Evolutionary conservation across 2,113 vertebrate genomes (phyloP).

Genomic region (Phainopepla nitens): DNA sequence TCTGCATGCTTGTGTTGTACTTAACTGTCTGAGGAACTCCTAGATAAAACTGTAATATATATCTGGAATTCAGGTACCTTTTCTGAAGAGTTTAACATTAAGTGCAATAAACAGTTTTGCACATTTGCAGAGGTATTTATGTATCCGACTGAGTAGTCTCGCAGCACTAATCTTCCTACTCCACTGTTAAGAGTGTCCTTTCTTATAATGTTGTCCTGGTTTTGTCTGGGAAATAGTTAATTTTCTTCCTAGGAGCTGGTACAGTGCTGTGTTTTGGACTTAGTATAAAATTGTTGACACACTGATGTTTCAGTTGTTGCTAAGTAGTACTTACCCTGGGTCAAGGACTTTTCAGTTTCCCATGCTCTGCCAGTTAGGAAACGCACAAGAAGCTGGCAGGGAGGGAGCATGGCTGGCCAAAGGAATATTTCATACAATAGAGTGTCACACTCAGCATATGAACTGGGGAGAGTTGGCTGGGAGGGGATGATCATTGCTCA

Average conservation of each 20-base stretch:
- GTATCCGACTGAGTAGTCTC: background rate
- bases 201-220: background rate
- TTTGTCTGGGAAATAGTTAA: background rate
- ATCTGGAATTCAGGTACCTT: background rate
- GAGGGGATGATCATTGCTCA: background rate
- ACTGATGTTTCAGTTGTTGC: background rate
- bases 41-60: background rate
- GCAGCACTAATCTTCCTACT: background rate
- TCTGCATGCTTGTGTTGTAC: background rate
- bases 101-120: background rate
- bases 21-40: background rate
- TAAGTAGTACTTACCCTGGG: background rate
- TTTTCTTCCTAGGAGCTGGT: background rate
- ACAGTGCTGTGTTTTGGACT: background rate
- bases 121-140: background rate
- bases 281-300: background rate
- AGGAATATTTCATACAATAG: background rate
- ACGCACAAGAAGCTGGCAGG: background rate
- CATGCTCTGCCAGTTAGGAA: background rate
- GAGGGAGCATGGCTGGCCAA: background rate
- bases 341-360: background rate
- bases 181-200: background rate
- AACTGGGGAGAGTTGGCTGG: background rate
- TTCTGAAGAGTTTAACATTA: background rate
- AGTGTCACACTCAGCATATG: background rate